These are phyloP conservation scores for Epinephelus fuscoguttatus DNA, from an alignment of 2,113 vertebrate genomes.

Conservation along the genomic window DNA sequence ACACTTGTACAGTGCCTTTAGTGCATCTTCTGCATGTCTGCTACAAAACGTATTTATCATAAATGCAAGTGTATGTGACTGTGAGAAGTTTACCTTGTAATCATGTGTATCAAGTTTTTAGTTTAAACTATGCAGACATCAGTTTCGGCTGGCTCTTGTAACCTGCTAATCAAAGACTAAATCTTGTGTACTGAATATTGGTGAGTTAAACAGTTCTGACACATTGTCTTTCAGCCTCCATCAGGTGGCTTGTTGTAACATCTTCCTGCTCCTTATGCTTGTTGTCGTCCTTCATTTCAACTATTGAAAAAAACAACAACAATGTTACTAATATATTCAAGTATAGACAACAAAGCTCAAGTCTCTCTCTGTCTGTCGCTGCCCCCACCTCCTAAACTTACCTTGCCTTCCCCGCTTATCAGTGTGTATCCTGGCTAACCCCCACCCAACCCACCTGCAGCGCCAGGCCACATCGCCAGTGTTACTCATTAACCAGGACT, in stretches of 20 bases:
- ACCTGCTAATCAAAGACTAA: background rate
- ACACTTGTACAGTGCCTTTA: background rate
- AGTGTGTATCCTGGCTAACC: slow-evolving; percentile 59
- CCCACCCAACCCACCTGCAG: slow-evolving; percentile 76
- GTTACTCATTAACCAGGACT: slow-evolving; percentile 84
- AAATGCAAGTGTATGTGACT: background rate
- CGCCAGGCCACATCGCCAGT: slow-evolving; percentile 68
- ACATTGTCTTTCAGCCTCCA: background rate
- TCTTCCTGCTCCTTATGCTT: background rate
- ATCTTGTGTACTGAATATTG: background rate
- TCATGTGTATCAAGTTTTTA: background rate
- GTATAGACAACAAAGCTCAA: slow-evolving; percentile 26
- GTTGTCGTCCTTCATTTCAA: background rate
- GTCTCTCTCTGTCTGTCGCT: slow-evolving; percentile 11
- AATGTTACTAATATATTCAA: background rate
- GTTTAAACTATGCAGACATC: too few relatives aligned
- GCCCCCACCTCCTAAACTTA: slow-evolving; percentile 49
- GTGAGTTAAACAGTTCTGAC: background rate
- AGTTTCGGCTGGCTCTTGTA: background rate
- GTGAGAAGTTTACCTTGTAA: background rate
- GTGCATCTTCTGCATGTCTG: background rate
- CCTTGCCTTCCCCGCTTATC: slow-evolving; percentile 69
- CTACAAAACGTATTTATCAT: background rate
- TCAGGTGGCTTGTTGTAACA: background rate
- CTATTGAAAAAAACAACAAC: background rate